Conservation (phyloP, 2,113 vertebrate genomes). For the Uropsilus gracilis region DNA sequence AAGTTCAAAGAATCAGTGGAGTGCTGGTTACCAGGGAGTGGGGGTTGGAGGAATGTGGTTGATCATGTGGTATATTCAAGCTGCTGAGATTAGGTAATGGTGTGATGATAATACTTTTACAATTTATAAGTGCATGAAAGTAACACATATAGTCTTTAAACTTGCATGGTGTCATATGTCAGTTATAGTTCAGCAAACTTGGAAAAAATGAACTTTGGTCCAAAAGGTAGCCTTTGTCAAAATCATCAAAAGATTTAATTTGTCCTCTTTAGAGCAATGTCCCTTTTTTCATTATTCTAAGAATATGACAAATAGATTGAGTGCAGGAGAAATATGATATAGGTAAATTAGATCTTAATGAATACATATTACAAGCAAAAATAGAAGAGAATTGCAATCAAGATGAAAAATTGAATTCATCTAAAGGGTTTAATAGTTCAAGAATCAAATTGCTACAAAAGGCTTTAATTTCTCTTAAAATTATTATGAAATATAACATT, state of each 20-base stretch:
- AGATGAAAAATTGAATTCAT: background rate
- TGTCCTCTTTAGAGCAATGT: background rate
- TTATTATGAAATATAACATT: slow-evolving; percentile 15
- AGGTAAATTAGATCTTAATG: slow-evolving; percentile 1
- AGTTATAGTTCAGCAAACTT: background rate
- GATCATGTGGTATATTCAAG: background rate
- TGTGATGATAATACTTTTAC: background rate
- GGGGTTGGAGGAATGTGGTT: background rate
- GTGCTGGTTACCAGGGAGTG: background rate
- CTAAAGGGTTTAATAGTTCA: background rate
- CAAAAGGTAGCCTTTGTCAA: background rate
- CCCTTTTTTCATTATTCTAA: background rate
- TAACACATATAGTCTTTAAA: background rate
- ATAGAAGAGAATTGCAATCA: background rate
- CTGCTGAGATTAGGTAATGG: background rate
- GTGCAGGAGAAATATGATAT: background rate
- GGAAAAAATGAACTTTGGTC: background rate
- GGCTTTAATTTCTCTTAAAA: background rate
- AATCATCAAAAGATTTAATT: background rate
- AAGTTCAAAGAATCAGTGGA: background rate
- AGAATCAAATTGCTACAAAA: background rate
- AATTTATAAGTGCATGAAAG: background rate
- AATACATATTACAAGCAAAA: background rate
- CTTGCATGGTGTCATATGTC: background rate
- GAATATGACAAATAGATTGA: background rate